Evolutionary conservation across 2,888 invertebrate genomes (phyloP).

Genomic region (Eristalis tenax): DNA sequence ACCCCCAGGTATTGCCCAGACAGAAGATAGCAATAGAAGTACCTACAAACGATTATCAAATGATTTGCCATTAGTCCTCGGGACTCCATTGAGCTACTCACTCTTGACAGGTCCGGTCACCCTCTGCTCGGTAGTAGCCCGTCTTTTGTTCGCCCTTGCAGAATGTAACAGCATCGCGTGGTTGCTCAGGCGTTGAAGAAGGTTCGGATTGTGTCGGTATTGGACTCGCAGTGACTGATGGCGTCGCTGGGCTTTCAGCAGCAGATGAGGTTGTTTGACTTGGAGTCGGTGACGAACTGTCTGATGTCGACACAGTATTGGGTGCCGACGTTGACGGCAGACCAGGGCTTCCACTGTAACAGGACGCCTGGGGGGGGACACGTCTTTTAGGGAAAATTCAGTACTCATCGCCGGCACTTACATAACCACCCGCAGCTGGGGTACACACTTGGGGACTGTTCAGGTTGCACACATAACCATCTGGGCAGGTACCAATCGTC

Average conservation of each 20-base stretch:
- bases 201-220: not conserved
- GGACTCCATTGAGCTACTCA: constrained; percentile 47
- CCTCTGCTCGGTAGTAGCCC: constrained; percentile 50
- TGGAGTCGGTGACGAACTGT: not conserved
- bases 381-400: not conserved
- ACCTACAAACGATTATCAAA: constrained; percentile 57
- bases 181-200: constrained; percentile 10
- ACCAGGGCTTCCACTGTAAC: constrained; percentile 19
- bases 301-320: not conserved
- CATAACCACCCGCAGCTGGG: constrained; percentile 28
- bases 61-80: not conserved
- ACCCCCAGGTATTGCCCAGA: constrained; percentile 73
- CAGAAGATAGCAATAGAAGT: constrained; percentile 71
- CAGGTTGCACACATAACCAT: constrained; percentile 71
- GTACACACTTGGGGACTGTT: constrained; percentile 65
- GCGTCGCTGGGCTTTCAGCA: no score
- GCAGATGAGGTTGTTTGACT: no score
- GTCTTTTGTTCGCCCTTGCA: constrained; percentile 39
- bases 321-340: not conserved
- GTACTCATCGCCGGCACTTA: constrained; percentile 20
- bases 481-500: constrained; percentile 61
- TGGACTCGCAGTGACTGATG: not conserved
- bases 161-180: constrained; percentile 53
- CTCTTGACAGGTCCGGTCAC: constrained; percentile 72
- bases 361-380: constrained; percentile 41